Evolutionary conservation across 2,797 vertebrate genomes (phyloP).

Genomic region (Coracias cyanogaster): DNA sequence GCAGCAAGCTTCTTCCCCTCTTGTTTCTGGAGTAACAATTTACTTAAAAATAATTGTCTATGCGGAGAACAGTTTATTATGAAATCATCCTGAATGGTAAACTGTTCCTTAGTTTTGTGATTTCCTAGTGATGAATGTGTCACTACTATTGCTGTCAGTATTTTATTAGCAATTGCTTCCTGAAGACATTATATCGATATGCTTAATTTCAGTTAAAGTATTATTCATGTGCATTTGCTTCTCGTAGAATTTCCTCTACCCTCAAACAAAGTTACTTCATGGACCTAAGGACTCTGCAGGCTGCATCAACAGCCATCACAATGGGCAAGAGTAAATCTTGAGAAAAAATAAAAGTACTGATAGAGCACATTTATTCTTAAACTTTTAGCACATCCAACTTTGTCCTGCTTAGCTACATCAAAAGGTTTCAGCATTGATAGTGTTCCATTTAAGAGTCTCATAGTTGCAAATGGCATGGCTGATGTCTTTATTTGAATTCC

Average conservation of each 20-base stretch:
- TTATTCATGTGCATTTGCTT: background rate
- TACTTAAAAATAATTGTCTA: background rate
- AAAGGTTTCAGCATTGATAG: background rate
- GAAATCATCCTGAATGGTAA: background rate
- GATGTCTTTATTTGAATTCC: background rate
- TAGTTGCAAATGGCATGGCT: background rate
- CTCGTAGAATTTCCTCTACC: background rate
- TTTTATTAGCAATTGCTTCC: background rate
- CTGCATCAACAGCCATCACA: background rate
- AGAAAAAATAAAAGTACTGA: background rate
- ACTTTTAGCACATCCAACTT: background rate
- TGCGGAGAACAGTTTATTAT: background rate
- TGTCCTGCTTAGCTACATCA: background rate
- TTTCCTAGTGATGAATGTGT: background rate
- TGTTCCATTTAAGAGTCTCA: background rate
- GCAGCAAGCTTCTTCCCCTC: background rate
- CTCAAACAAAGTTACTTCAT: background rate
- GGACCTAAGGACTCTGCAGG: background rate
- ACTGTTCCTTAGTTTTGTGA: background rate
- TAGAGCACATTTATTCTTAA: background rate
- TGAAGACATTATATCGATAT: background rate
- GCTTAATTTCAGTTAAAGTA: background rate
- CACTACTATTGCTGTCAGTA: background rate
- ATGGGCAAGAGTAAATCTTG: background rate
- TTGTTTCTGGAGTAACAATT: background rate